Percentiles rank a stretch among this genome's conserved stretches.
Conservation (phyloP, 1,140 invertebrate species). For the Hetaerina americana region DNA sequence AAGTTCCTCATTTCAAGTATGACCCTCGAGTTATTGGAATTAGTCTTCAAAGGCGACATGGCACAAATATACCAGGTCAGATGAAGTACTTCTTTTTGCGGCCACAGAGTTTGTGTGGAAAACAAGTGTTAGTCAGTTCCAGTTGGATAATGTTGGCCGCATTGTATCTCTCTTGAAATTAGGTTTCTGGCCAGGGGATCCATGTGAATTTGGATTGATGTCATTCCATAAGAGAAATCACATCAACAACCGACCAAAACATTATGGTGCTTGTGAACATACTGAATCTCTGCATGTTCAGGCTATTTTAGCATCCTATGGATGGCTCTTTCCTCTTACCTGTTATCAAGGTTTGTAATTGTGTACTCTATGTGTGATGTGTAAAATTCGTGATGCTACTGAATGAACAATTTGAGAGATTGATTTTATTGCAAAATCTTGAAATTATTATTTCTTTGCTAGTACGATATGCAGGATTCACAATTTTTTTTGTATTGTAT, state of each 20-base stretch:
- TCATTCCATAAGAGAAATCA: constrained; percentile 50
- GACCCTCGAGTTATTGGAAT: constrained; percentile 44
- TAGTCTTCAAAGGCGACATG: constrained; percentile 36
- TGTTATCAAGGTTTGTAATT: constrained; percentile 53
- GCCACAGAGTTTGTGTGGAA: background rate
- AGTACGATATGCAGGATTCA: too few species aligned
- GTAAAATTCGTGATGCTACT: background rate
- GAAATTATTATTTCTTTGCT: too few species aligned
- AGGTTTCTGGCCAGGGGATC: constrained; percentile 70
- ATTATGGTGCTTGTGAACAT: constrained; percentile 35
- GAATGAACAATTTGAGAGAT: too few species aligned
- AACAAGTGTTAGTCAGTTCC: background rate
- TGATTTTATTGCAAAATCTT: too few species aligned
- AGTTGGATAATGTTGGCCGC: background rate
- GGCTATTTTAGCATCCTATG: constrained; percentile 61
- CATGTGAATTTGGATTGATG: constrained; percentile 56
- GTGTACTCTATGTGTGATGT: background rate
- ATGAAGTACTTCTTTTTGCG: constrained; percentile 16
- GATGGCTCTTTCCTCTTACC: constrained; percentile 66
- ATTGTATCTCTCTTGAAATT: constrained; percentile 1
- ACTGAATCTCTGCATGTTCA: constrained; percentile 50
- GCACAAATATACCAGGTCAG: constrained; percentile 63
- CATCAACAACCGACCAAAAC: constrained; percentile 28
- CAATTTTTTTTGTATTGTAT: constrained; percentile 16
- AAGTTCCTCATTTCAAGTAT: constrained; percentile 38